These are phyloP conservation scores for Xylota sylvarum DNA, from an alignment of 2,888 invertebrate species.

Conservation along the genomic window DNA sequence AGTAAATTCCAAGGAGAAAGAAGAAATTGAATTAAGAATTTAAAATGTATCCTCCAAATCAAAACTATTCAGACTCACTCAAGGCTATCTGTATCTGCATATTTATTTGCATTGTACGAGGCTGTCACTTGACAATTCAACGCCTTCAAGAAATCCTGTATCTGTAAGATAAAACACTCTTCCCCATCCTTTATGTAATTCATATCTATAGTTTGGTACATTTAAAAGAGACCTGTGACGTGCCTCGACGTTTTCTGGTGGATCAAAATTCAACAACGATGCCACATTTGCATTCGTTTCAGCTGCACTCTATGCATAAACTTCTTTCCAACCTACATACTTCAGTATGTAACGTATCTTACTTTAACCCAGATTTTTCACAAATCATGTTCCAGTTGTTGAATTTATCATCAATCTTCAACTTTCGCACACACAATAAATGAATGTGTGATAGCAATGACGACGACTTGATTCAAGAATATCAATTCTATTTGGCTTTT, in stretches of 20 bases:
- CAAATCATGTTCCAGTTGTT: constrained; percentile 51
- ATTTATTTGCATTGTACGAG: no score
- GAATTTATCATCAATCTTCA: constrained; percentile 62
- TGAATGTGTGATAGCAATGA: constrained; percentile 58
- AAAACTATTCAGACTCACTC: no score
- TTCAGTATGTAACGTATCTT: background rate
- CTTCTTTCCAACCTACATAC: background rate
- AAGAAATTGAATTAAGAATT: no score
- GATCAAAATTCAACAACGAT: background rate
- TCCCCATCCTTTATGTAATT: background rate
- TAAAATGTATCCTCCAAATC: no score
- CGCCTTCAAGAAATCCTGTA: no score
- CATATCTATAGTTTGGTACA: background rate
- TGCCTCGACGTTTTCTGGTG: background rate
- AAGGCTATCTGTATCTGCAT: no score
- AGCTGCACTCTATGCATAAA: background rate
- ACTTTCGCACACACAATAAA: constrained; percentile 64
- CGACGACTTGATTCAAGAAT: constrained; percentile 57
- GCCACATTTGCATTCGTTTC: background rate
- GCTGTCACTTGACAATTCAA: no score
- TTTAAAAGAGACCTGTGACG: background rate
- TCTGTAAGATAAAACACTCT: no score
- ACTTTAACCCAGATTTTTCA: constrained; percentile 1
- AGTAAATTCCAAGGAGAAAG: no score
- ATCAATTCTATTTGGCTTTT: constrained; percentile 52